These are phyloP conservation scores for Drosophila mimetica DNA, from an alignment of 2,888 invertebrate species.

Conservation along the genomic window DNA sequence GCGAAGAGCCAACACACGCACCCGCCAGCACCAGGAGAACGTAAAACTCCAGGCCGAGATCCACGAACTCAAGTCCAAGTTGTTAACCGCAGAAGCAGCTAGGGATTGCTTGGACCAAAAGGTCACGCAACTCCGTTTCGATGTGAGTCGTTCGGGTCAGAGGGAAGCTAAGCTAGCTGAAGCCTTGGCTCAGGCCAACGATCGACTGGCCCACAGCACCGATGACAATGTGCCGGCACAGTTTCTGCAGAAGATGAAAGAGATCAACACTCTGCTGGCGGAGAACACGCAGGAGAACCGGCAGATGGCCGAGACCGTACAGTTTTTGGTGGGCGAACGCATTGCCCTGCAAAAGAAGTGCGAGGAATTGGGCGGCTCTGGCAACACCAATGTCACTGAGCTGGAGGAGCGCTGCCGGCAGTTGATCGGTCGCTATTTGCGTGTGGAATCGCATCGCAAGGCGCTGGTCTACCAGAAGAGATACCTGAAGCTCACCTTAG, in stretches of 20 bases:
- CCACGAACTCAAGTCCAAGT: constrained; percentile 78
- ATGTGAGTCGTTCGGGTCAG: constrained; percentile 82
- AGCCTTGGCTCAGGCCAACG: constrained; percentile 79
- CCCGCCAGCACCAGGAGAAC: constrained; percentile 82
- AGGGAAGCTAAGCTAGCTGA: constrained; percentile 83
- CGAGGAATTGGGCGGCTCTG: constrained; percentile 81
- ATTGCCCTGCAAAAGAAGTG: constrained; percentile 85
- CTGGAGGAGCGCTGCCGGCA: constrained; percentile 86
- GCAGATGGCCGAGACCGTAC: constrained; percentile 85
- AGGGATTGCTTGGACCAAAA: constrained; percentile 77
- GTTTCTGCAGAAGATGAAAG: constrained; percentile 85
- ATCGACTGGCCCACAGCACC: constrained; percentile 64
- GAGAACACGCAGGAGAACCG: constrained; percentile 86
- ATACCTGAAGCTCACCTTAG: constrained; percentile 89
- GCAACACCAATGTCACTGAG: constrained; percentile 74
- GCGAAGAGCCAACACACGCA: constrained; percentile 78
- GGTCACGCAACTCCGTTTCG: constrained; percentile 79
- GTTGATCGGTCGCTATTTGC: constrained; percentile 89
- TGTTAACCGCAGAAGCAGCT: constrained; percentile 71
- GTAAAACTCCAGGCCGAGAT: constrained; percentile 81
- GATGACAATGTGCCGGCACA: constrained; percentile 82
- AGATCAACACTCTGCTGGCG: constrained; percentile 85
- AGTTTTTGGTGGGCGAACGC: constrained; percentile 85
- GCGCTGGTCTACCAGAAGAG: constrained; percentile 96
- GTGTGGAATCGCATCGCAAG: constrained; percentile 93